Percentiles rank a stretch among this genome's conserved stretches.
These are phyloP conservation scores for Caenorhabditis sinica DNA, from an alignment of 2,888 invertebrate species.

Conservation along the genomic window DNA sequence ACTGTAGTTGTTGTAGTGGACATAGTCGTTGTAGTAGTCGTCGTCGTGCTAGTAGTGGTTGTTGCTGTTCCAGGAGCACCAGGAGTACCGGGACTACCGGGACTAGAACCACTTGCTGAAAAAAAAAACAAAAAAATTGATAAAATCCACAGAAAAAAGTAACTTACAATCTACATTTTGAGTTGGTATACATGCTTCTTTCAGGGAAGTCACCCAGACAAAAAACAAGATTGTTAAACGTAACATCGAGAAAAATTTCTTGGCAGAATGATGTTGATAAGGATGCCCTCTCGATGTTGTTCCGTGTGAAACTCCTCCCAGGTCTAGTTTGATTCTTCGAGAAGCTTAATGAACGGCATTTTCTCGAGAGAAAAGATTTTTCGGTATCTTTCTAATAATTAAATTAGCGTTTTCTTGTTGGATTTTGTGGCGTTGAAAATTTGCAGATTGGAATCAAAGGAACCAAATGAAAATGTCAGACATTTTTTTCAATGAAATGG, in stretches of 20 bases:
- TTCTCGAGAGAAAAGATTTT: neutral
- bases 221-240: neutral
- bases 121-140: neutral
- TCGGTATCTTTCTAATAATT: slow-evolving; percentile 17
- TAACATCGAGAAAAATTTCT: neutral
- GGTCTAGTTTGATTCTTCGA: slow-evolving; percentile 22
- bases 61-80: slow-evolving; percentile 2
- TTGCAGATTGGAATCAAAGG: neutral
- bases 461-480: neutral
- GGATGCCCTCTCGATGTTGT: slow-evolving; percentile 16
- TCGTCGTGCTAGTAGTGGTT: slow-evolving; percentile 32
- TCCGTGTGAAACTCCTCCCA: slow-evolving; percentile 30
- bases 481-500: no score
- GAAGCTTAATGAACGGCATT: slow-evolving; percentile 23
- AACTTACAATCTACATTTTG: slow-evolving; percentile 45
- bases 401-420: neutral
- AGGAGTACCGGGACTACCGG: neutral
- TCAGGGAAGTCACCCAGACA: neutral
- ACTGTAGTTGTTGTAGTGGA: slow-evolving; percentile 54
- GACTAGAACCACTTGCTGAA: slow-evolving; percentile 19
- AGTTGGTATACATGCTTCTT: slow-evolving; percentile 43
- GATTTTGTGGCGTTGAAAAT: neutral
- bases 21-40: slow-evolving; percentile 31
- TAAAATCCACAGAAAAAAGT: neutral
- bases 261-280: slow-evolving; percentile 13